Base-by-base conservation (phyloP, 2,888 invertebrate genomes). In the Poecilus cupreus region DNA sequence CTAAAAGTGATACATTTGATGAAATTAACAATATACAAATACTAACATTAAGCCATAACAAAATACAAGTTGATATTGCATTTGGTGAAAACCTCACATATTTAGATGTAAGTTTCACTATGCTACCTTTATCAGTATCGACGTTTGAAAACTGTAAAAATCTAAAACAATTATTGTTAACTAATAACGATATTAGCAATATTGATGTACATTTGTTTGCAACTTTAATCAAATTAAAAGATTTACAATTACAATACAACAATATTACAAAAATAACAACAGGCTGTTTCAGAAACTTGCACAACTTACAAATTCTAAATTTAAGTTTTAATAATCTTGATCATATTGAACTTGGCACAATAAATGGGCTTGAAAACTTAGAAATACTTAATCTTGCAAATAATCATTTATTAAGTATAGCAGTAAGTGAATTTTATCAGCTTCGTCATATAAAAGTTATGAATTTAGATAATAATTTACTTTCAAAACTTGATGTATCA, bases 141-240 rank as follows among this genome's bases (percentile, higher is more conserved):
- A 46, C 64, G n/a, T 72, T 72, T 22, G 10, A 72, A 72, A 72
- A 72, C 22, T 72, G 72, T 46, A 24, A 0, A 22, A 72, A 72
- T 43, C n/a, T 72, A 16, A 22, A 46, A 16, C 16, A 49, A n/a
- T 20, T 82, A 49, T 46, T 54, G 51, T 46, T 80, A 54, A 82
- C 68, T 18, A 24, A 37, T 8, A 80, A 82, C 13, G 11, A 54
- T 13, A 81, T 84, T 26, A 37, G 46, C 46, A 24, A 18, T 2
- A 46, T 83, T 46, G 74, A 43, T 22, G 68, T 70, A 5, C 32
- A 82, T 39, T 70, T 81, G 1, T 84, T 83, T 70, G 68, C 75
- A 49, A 51, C 51, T 70, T 72, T 81, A 64, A 49, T 6, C 0
- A 70, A 78, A 18, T 39, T 83, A 5, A 22, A 57, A 72, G 54